Base-by-base conservation (phyloP, 2,888 invertebrate species). In the Torymus texanus region DNA sequence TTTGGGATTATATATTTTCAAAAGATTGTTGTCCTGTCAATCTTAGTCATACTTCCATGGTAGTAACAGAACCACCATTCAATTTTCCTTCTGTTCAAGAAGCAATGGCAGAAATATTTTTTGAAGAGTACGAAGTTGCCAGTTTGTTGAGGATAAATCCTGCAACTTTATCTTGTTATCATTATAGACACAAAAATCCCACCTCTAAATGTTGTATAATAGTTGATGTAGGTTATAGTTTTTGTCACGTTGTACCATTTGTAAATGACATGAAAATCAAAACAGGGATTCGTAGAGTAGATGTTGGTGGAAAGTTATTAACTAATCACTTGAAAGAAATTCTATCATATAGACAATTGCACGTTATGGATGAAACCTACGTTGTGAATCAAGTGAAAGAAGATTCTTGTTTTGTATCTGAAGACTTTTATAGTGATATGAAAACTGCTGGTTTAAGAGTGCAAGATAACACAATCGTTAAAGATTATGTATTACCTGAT, bases 371-470 rank as follows among this genome's bases (percentile, higher is more conserved):
- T 88, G 99, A 99, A 90, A 98, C 98, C 0, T 98, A 96, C 91
- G 98, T 99, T 0, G 97, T 99, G 66, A 99, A 99, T 91, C 98
- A 99, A 91, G 96, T 95, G 0, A 99, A 99, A 90, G 99, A 99
- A 91, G 99, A 99, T 89, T 94, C 96, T 0, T 99, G 99, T 89
- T 99, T 94, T 91, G 97, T 99, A 0, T 95, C 98, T 0, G 92
- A 93, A 83, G 92, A 98, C 88, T 97, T 98, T 86, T 93, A 93
- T 85, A 91, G 91, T 21, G 98, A 98, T 85, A 94, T 98, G 94
- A 92, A 93, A 78, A 92, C 92, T 66, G 94, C 96, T 18, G 90
- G 90, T 75, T 13, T 16, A 8, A 91, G 92, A 88, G 92, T 92
- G 18, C 91, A 93, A 53, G 93, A 93, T 56, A 95, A 95, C 87